phyloP scores from a whole-genome alignment of 2,888 invertebrate species.

The Kryphioiulus occultus region DNA sequence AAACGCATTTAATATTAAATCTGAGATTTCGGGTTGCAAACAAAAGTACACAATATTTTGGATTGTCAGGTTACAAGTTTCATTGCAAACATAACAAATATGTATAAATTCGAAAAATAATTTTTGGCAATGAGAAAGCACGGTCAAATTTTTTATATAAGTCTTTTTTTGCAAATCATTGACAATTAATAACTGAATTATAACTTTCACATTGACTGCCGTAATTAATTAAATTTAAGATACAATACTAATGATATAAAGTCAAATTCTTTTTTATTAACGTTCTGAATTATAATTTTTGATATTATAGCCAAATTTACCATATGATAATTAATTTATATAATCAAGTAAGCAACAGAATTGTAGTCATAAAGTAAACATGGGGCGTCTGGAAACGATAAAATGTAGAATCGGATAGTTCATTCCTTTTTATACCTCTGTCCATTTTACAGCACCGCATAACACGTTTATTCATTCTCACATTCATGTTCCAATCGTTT shows the following conservation, averaged over 20 bases:
- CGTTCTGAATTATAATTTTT: background rate
- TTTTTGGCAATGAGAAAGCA: too few relatives aligned
- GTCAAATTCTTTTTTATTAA: constrained; percentile 22
- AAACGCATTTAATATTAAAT: too few relatives aligned
- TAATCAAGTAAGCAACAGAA: background rate
- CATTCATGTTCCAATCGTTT: background rate
- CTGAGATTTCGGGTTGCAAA: too few relatives aligned
- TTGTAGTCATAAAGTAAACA: constrained; percentile 12
- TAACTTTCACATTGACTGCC: background rate
- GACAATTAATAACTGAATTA: background rate
- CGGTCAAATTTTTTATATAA: too few relatives aligned
- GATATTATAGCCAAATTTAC: constrained; percentile 24
- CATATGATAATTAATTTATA: background rate
- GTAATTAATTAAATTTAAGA: background rate
- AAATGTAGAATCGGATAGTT: background rate
- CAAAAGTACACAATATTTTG: too few relatives aligned
- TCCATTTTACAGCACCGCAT: constrained; percentile 18
- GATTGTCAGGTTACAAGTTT: too few relatives aligned
- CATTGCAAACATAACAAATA: too few relatives aligned
- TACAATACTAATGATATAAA: background rate
- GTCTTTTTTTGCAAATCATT: background rate
- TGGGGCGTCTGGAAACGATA: background rate
- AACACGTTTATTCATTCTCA: background rate
- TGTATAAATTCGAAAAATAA: too few relatives aligned
- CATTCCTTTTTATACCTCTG: background rate